These are phyloP conservation scores for Erythrocebus patas DNA, from an alignment of 2,113 vertebrate genomes.

Conservation along the genomic window DNA sequence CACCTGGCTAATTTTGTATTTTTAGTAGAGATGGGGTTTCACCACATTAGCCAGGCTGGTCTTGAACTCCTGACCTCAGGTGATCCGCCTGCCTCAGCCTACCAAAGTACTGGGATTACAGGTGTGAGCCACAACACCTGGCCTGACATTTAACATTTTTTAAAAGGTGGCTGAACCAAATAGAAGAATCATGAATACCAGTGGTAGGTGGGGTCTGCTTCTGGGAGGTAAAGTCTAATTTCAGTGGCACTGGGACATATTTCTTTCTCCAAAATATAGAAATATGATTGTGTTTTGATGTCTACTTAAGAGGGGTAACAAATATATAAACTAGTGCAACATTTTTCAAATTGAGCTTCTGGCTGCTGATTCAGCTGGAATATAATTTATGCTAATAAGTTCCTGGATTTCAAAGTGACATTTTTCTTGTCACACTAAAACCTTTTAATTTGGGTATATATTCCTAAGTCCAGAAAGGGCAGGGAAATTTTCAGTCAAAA, in stretches of 20 bases:
- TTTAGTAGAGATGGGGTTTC: too few relatives aligned
- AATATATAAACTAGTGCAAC: neutral
- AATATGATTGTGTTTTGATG: neutral
- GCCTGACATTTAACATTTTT: neutral
- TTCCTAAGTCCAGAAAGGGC: neutral
- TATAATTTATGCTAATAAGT: conserved; percentile 44
- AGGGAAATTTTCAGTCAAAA: conserved; percentile 32
- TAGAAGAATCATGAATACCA: neutral
- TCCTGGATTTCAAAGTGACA: conserved; percentile 55
- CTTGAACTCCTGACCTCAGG: too few relatives aligned
- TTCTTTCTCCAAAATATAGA: neutral
- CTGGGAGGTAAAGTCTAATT: neutral
- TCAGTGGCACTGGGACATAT: neutral
- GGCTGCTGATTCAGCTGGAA: conserved; percentile 45
- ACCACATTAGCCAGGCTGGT: too few relatives aligned
- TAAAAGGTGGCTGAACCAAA: neutral
- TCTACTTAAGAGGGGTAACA: neutral
- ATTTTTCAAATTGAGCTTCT: neutral
- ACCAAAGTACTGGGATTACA: too few relatives aligned
- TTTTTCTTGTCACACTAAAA: conserved; percentile 40
- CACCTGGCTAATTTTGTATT: too few relatives aligned
- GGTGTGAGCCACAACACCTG: too few relatives aligned
- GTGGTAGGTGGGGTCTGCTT: neutral
- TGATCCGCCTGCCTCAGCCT: too few relatives aligned
- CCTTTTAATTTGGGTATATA: conserved; percentile 43